A percentile compares a stretch with the other conserved stretches of the same genome.
These are phyloP conservation scores for Lasioglossum pauxillum DNA, from an alignment of 2,888 invertebrate species.

Conservation along the genomic window DNA sequence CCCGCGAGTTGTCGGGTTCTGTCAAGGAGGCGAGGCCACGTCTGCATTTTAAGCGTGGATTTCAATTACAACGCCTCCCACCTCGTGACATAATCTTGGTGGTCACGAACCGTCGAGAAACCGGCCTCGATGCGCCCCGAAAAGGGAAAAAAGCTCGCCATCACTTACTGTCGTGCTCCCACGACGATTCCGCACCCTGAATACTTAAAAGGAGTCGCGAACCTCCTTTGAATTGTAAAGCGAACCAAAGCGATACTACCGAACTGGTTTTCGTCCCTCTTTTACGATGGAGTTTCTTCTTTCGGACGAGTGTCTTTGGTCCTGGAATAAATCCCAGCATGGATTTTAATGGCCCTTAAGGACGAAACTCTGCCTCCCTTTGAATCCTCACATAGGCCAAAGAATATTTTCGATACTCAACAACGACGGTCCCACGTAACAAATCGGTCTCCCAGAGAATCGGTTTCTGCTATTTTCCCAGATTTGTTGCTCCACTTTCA, in stretches of 20 bases:
- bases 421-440: background rate
- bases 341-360: slow-evolving; percentile 44
- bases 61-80: slow-evolving; percentile 48
- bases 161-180: slow-evolving; percentile 64
- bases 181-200: slow-evolving; percentile 70
- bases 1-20: slow-evolving; percentile 15
- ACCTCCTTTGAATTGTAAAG: slow-evolving; percentile 79
- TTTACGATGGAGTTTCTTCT: background rate
- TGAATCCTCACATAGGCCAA: background rate
- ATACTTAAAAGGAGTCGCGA: slow-evolving; percentile 75
- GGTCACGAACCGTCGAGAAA: slow-evolving; percentile 29
- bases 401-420: background rate
- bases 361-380: background rate
- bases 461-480: background rate
- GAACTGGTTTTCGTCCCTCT: slow-evolving; percentile 41
- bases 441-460: no score
- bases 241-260: slow-evolving; percentile 75
- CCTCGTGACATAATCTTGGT: slow-evolving; percentile 47
- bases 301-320: background rate
- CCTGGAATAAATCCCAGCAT: slow-evolving; percentile 27
- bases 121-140: slow-evolving; percentile 10
- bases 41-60: slow-evolving; percentile 55
- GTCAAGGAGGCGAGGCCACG: slow-evolving; percentile 16
- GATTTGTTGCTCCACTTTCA: background rate
- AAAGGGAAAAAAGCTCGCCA: slow-evolving; percentile 53